Percentiles rank a stretch among this genome's conserved stretches.
These are phyloP conservation scores for Sphenodon punctatus DNA, from an alignment of 2,797 vertebrate species.

Conservation along the genomic window DNA sequence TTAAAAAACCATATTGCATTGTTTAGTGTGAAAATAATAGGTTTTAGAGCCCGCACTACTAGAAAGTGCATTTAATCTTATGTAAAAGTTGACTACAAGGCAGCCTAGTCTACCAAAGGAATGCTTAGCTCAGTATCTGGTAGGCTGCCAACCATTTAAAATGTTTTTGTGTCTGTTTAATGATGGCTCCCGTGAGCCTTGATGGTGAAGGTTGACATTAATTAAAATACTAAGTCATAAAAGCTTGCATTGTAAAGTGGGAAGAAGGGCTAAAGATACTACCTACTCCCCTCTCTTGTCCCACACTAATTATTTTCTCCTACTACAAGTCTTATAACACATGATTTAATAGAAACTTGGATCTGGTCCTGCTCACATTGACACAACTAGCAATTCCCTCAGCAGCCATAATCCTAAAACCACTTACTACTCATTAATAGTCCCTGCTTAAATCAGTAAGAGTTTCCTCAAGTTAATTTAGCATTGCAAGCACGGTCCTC, in stretches of 20 bases:
- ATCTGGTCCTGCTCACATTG: background rate
- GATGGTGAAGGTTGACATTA: conserved; percentile 61
- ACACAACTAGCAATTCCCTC: background rate
- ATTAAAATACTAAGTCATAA: conserved; percentile 74
- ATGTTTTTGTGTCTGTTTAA: conserved; percentile 74
- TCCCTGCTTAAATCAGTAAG: background rate
- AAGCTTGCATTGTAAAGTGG: conserved; percentile 51
- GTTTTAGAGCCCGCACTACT: conserved; percentile 47
- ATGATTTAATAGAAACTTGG: background rate
- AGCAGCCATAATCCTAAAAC: background rate
- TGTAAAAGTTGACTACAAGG: conserved; percentile 68
- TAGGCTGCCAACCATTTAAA: conserved; percentile 73
- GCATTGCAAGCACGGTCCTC: background rate
- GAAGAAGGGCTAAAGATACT: conserved; percentile 39
- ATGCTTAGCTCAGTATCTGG: conserved; percentile 73
- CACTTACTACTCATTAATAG: background rate
- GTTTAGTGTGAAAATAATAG: conserved; percentile 63
- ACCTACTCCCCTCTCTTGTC: conserved; percentile 5
- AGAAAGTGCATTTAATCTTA: conserved; percentile 69
- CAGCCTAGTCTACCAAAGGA: conserved; percentile 62
- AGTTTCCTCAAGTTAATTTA: no score
- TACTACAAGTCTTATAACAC: no score
- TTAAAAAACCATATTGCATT: conserved; percentile 50
- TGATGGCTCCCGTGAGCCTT: conserved; percentile 67
- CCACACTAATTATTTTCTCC: no score